Base-by-base conservation (phyloP, 2,797 vertebrate species). In the Oceanodroma leucorhoa region DNA sequence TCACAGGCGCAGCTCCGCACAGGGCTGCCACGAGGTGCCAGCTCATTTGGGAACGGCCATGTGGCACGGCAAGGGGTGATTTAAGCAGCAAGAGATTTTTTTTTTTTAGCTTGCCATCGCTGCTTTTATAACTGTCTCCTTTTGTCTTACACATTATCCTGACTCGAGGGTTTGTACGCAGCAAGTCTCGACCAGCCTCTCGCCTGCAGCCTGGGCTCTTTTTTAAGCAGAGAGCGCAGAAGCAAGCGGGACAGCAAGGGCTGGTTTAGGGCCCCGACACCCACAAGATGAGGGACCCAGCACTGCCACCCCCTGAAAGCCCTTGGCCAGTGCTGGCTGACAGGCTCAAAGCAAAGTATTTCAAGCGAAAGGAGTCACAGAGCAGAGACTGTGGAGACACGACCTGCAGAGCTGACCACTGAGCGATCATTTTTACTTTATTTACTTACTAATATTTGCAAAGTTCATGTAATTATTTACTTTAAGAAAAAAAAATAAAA, bases 11-110 rank as follows among this genome's bases (percentile, higher is more conserved):
- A 82, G 45, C 69, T 53, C 38, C 2, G 8, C 32, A 14, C 32
- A 48, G 45, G 40, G 32, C 29, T 27, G 26, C 40, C 32, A 8
- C 0, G 64, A 83, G 80, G 20, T n/a, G 46, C 20, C 41, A 75
- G 32, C 54, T 71, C 53, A 9, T 21, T 43, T 58, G 57, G 72
- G 50, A 64, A 65, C 1, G 2, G 69, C 36, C 40, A 22, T 0
- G 0, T 2, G 45, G 51, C 36, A 51, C 0, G 2, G 36, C 27
- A 48, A 61, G 24, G 32, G 10, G 14, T 7, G 27, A 61, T 17
- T 19, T 10, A 78, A 45, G 41, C 70, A 81, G 77, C 34, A 81
- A 17, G 3, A 9, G 30, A 17, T 13, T 23, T 7, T 4, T 27
- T 19, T 36, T 50, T 73, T 51, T 36, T 22, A 55, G 48, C 29